Percentiles rank a stretch among this genome's conserved stretches.
Conservation (phyloP, 2,797 vertebrate genomes). For the Pyrocephalus nanus region DNA sequence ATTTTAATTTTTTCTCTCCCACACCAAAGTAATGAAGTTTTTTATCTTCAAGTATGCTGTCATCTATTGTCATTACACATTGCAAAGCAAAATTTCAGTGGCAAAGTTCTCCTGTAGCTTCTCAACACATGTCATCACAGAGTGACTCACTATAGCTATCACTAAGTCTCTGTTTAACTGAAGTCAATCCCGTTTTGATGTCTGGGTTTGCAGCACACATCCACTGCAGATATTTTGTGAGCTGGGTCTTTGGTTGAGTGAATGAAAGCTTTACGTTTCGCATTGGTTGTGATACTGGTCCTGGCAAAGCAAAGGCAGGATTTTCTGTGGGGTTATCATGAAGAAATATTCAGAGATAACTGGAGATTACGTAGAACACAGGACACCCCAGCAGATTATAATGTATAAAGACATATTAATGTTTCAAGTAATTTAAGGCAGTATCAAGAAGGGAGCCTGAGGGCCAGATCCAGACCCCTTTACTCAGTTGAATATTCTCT, state of each 20-base stretch:
- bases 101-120: slow-evolving; percentile 4
- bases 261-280: background rate
- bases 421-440: background rate
- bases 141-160: slow-evolving; percentile 49
- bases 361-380: background rate
- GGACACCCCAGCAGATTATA: background rate
- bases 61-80: slow-evolving; percentile 3
- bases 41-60: slow-evolving; percentile 62
- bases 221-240: background rate
- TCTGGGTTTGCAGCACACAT: slow-evolving; percentile 4
- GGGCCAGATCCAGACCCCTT: background rate
- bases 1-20: background rate
- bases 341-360: background rate
- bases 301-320: background rate
- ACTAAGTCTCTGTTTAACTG: slow-evolving; percentile 32
- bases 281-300: background rate
- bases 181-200: slow-evolving; percentile 17
- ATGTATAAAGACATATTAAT: background rate
- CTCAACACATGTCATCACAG: slow-evolving; percentile 65
- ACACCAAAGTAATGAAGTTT: background rate
- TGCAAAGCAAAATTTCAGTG: slow-evolving; percentile 32
- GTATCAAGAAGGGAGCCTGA: background rate
- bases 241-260: background rate
- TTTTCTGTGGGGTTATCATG: background rate
- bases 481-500: background rate